A percentile compares a stretch with the other conserved stretches of the same genome.
These are phyloP conservation scores for Aphis craccivora DNA, from an alignment of 1,140 invertebrate species.

Conservation along the genomic window DNA sequence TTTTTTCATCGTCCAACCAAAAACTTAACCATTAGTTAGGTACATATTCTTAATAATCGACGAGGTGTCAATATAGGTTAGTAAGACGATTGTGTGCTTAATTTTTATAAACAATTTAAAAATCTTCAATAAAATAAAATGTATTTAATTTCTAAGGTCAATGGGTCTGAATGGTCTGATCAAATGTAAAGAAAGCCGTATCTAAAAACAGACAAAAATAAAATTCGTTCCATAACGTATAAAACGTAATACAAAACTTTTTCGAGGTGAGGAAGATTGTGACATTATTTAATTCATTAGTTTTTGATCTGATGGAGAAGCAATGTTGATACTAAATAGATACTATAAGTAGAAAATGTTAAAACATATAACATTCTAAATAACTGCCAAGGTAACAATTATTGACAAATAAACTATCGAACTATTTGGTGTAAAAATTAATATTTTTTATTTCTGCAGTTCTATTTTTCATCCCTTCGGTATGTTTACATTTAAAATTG, in stretches of 20 bases:
- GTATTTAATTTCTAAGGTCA: neutral
- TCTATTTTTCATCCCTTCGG: neutral
- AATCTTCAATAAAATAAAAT: neutral
- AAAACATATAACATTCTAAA: neutral
- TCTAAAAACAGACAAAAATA: neutral
- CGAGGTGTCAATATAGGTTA: neutral
- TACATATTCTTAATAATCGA: no score
- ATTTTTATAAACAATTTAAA: neutral
- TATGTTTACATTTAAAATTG: neutral
- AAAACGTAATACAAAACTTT: no score
- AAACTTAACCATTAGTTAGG: neutral
- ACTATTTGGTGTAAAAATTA: neutral
- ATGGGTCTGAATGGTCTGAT: neutral
- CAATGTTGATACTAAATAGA: neutral
- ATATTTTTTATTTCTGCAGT: neutral
- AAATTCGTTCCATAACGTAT: neutral
- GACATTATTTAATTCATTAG: no score
- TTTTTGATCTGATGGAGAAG: neutral
- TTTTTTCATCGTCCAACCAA: neutral
- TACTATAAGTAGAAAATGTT: neutral
- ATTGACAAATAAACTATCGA: neutral
- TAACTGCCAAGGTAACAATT: neutral
- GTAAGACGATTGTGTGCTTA: neutral
- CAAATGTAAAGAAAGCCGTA: neutral
- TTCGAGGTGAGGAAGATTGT: no score